These are phyloP conservation scores for Polypterus bichir DNA, from an alignment of 2,113 vertebrate genomes.

Conservation along the genomic window DNA sequence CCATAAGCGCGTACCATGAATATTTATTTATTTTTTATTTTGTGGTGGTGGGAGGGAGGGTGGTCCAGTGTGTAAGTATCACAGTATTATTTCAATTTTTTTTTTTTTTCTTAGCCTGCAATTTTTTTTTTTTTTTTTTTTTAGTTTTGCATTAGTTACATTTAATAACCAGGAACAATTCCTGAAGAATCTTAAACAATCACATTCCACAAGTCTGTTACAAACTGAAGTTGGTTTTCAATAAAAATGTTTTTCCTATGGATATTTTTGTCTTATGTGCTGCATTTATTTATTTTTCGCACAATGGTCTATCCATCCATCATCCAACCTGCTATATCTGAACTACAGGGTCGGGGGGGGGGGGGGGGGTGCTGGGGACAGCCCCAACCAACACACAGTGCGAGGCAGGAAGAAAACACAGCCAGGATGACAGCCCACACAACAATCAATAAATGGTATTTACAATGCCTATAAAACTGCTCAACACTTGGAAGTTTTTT, in stretches of 20 bases:
- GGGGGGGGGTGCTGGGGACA: too few relatives aligned
- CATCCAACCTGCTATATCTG: too few relatives aligned
- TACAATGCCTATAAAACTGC: not conserved
- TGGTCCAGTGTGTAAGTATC: conserved; percentile 91
- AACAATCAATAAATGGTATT: too few relatives aligned
- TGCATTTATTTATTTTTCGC: conserved; percentile 3
- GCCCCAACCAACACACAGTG: too few relatives aligned
- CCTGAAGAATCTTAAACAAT: conserved; percentile 34
- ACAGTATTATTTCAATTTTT: conserved; percentile 91
- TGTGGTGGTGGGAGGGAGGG: conserved; percentile 23
- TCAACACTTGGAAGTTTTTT: too few relatives aligned
- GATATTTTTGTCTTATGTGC: conserved; percentile 41
- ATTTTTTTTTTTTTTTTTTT: conserved; percentile 29
- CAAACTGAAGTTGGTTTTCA: conserved; percentile 96
- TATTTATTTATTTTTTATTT: conserved; percentile 93
- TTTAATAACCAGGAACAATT: conserved; percentile 57
- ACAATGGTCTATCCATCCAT: not conserved
- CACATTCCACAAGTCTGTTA: conserved; percentile 97
- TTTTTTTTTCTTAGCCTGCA: conserved; percentile 57
- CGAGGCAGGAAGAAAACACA: too few relatives aligned
- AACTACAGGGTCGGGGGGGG: too few relatives aligned
- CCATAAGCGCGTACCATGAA: conserved; percentile 98
- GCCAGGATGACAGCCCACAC: too few relatives aligned
- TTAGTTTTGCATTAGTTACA: conserved; percentile 63
- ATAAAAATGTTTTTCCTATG: conserved; percentile 99